Percentiles rank a stretch among this genome's conserved stretches.
phyloP scores from a whole-genome alignment of 2,113 vertebrate genomes.

The Arvicanthis niloticus region DNA sequence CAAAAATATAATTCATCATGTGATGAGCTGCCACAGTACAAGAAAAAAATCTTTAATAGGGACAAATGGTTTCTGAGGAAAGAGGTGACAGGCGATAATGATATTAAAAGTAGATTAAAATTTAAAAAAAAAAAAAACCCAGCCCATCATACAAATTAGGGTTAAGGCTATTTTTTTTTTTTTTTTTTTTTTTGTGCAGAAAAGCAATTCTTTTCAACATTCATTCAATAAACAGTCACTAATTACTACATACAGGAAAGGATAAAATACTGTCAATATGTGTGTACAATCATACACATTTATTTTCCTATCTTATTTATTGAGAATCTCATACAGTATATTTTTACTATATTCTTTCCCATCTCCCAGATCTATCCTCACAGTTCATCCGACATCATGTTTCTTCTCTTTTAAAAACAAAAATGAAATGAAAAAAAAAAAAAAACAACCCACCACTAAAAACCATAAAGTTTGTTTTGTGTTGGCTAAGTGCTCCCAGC shows the following conservation, averaged over 20 bases:
- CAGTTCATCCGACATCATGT: neutral
- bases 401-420: neutral
- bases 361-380: neutral
- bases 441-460: neutral
- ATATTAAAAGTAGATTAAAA: neutral
- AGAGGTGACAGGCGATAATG: neutral
- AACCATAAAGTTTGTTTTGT: neutral
- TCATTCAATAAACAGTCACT: neutral
- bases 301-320: neutral
- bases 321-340: neutral
- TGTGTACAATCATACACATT: neutral
- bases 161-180: neutral
- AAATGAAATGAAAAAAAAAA: neutral
- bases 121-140: neutral
- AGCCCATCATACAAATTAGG: neutral
- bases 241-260: neutral
- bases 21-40: neutral
- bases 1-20: neutral
- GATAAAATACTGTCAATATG: neutral
- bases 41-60: neutral
- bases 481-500: neutral
- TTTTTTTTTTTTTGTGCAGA: conserved; percentile 31
- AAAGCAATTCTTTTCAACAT: neutral
- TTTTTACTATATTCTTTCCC: neutral
- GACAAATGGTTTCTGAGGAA: neutral